These are phyloP conservation scores for Zoanthus sansibaricus DNA, from an alignment of 92 coral and sea anemone genomes.

Conservation along the genomic window DNA sequence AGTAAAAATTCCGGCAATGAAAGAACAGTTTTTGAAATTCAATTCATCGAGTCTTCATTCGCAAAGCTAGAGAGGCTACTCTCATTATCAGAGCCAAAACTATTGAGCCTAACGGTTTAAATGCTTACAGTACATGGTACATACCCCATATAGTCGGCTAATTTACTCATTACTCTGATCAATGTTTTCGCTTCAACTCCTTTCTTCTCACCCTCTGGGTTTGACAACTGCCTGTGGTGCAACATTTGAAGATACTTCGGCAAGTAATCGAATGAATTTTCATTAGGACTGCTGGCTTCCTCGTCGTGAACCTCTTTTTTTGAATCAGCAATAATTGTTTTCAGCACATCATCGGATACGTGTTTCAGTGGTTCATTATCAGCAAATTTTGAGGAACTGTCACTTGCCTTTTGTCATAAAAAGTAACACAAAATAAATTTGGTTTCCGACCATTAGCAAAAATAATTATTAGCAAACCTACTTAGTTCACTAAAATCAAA, in stretches of 20 bases:
- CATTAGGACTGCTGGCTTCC: not conserved
- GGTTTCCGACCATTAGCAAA: not conserved
- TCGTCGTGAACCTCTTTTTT: conserved; percentile 27
- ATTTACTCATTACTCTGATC: conserved; percentile 19
- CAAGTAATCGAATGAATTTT: not conserved
- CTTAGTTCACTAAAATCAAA: not conserved
- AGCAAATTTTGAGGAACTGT: not conserved
- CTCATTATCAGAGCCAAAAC: too few species aligned
- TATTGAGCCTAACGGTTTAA: too few species aligned
- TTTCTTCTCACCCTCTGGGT: conserved; percentile 27
- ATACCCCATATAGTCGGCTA: conserved; percentile 28
- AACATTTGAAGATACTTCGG: conserved; percentile 30
- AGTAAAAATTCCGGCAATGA: too few species aligned
- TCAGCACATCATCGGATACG: conserved; percentile 13
- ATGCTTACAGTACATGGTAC: not conserved
- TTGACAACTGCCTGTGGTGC: conserved; percentile 17
- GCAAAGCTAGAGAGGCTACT: too few species aligned
- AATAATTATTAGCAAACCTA: not conserved
- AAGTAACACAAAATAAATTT: not conserved
- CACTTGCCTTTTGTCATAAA: not conserved
- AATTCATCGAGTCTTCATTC: too few species aligned
- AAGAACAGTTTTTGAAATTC: too few species aligned
- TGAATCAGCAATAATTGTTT: conserved; percentile 1
- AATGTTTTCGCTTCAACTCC: conserved; percentile 27
- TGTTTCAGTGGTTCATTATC: not conserved